Evolutionary conservation across 1,140 invertebrate species (phyloP).

Genomic region (Hyles vespertilio): DNA sequence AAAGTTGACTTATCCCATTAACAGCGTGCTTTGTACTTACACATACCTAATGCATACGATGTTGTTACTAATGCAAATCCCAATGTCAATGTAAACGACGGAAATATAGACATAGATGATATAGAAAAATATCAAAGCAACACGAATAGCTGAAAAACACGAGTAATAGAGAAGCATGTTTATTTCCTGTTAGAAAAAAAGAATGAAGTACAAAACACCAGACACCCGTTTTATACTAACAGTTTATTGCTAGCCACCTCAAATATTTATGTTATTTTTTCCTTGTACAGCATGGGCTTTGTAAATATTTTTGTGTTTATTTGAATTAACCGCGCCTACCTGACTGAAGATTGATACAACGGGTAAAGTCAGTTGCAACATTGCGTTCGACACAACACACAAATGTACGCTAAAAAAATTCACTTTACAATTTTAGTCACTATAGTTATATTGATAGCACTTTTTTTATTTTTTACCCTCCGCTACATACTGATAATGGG

Average conservation of each 20-base stretch:
- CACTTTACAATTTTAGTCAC: slow-evolving; percentile 52
- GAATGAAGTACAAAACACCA: slow-evolving; percentile 54
- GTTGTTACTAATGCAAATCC: slow-evolving; percentile 48
- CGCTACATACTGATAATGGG: slow-evolving; percentile 56
- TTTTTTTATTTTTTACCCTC: slow-evolving; percentile 52
- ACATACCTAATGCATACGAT: slow-evolving; percentile 57
- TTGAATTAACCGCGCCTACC: slow-evolving; percentile 68
- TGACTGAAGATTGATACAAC: slow-evolving; percentile 51
- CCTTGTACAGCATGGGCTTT: slow-evolving; percentile 70
- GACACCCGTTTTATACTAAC: slow-evolving; percentile 68
- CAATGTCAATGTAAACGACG: no score
- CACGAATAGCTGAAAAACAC: slow-evolving; percentile 34
- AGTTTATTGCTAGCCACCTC: slow-evolving; percentile 65
- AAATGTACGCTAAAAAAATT: slow-evolving; percentile 76
- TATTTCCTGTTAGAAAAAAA: slow-evolving; percentile 60
- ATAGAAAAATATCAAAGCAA: no score
- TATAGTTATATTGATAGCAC: slow-evolving; percentile 39
- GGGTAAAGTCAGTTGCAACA: slow-evolving; percentile 75
- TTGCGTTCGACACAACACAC: slow-evolving; percentile 77
- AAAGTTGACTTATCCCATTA: slow-evolving; percentile 73
- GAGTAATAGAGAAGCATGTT: slow-evolving; percentile 53
- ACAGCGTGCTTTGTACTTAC: slow-evolving; percentile 70
- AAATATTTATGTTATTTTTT: slow-evolving; percentile 71
- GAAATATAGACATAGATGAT: no score
- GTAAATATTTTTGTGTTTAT: slow-evolving; percentile 73